phyloP scores from a whole-genome alignment of 37 sponge, comb jelly and placozoan species.

The Haliclona indistincta region DNA sequence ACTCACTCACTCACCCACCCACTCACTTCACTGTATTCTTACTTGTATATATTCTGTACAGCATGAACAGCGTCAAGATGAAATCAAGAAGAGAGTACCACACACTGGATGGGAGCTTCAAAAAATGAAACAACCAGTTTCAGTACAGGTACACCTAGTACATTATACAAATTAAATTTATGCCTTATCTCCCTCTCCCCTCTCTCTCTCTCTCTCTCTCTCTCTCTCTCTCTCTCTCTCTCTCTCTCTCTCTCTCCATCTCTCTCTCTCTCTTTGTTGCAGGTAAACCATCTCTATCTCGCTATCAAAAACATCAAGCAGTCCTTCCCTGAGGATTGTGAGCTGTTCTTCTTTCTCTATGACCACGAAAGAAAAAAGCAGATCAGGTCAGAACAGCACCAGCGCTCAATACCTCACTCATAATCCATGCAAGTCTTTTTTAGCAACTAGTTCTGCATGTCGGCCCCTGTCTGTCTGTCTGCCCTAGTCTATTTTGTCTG shows the following conservation, averaged over 20 bases:
- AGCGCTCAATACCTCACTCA: neutral
- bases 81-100: neutral
- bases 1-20: too few species aligned
- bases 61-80: neutral
- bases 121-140: neutral
- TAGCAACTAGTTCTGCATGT: too few species aligned
- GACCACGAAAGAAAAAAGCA: constrained; percentile 4
- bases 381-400: constrained; percentile 18
- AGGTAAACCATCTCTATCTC: constrained; percentile 48
- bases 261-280: neutral
- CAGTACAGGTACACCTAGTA: neutral
- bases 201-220: constrained; percentile 1
- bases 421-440: too few species aligned
- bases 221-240: constrained; percentile 3
- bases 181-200: neutral
- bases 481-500: neutral
- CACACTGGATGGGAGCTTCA: constrained; percentile 4
- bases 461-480: neutral
- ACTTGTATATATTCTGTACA: neutral
- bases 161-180: neutral
- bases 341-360: constrained; percentile 45
- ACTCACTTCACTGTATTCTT: too few species aligned
- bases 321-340: constrained; percentile 58
- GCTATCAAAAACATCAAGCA: constrained; percentile 44
- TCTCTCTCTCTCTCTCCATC: too few species aligned